Evolutionary conservation across 2,113 vertebrate genomes (phyloP).

Genomic region (Microtus oregoni): DNA sequence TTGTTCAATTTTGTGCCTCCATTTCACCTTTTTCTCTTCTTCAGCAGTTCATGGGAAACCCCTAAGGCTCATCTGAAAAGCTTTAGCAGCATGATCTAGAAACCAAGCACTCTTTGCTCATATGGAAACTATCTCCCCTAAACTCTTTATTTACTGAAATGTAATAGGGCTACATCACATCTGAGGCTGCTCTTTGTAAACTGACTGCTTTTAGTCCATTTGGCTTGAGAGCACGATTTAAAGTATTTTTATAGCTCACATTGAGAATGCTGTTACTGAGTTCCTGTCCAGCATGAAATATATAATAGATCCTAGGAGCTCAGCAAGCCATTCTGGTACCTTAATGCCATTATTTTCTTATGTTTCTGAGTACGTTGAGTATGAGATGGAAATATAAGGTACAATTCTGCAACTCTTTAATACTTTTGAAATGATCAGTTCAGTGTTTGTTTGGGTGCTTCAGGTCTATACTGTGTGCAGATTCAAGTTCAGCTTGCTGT

Average conservation of each 20-base stretch:
- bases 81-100: slow-evolving; percentile 56
- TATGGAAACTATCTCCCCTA: slow-evolving; percentile 81
- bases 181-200: slow-evolving; percentile 57
- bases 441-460: background rate
- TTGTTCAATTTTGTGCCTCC: slow-evolving; percentile 8
- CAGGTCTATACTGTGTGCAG: background rate
- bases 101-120: slow-evolving; percentile 71
- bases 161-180: slow-evolving; percentile 42
- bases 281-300: slow-evolving; percentile 16
- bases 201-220: slow-evolving; percentile 64
- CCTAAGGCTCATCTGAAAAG: background rate
- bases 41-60: background rate
- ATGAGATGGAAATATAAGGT: background rate
- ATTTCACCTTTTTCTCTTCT: background rate
- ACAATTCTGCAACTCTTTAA: background rate
- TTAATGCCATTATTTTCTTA: background rate
- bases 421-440: background rate
- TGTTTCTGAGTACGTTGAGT: background rate
- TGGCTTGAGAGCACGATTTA: slow-evolving; percentile 62
- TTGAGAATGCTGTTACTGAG: slow-evolving; percentile 51
- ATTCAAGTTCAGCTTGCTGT: background rate
- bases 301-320: slow-evolving; percentile 42
- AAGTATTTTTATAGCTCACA: slow-evolving; percentile 71
- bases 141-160: slow-evolving; percentile 76
- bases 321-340: background rate